A percentile compares a stretch with the other conserved stretches of the same genome.
These are phyloP conservation scores for Sterrhoptilus dennistouni DNA, from an alignment of 2,113 vertebrate species.

Conservation along the genomic window DNA sequence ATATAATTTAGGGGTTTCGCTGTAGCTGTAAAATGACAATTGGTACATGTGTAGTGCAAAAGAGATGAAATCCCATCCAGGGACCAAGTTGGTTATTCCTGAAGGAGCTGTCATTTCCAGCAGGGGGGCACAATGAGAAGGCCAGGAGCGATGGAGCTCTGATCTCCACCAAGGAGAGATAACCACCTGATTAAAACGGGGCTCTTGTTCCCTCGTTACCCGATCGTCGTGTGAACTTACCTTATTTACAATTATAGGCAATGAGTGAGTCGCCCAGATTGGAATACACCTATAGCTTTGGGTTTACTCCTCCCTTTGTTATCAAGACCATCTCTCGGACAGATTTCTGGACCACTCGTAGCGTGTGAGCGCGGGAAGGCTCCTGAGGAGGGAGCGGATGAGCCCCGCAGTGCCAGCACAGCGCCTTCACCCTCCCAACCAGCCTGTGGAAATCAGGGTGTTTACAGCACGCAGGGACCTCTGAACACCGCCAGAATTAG, in stretches of 20 bases:
- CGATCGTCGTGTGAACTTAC: constrained; percentile 91
- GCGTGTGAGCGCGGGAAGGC: background rate
- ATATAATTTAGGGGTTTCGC: constrained; percentile 53
- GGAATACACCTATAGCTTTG: constrained; percentile 26
- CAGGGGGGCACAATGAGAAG: constrained; percentile 69
- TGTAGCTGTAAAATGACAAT: constrained; percentile 50
- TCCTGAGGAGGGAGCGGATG: background rate
- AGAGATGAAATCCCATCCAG: constrained; percentile 86
- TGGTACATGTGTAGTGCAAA: constrained; percentile 68
- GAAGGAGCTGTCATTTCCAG: constrained; percentile 85
- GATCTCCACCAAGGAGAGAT: constrained; percentile 87
- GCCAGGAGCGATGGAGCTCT: constrained; percentile 80
- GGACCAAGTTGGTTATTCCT: constrained; percentile 73
- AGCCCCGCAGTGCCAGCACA: accelerated
- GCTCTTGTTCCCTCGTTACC: constrained; percentile 87
- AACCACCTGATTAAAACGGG: constrained; percentile 89
- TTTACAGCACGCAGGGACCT: background rate
- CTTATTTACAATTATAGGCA: constrained; percentile 85
- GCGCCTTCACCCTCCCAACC: accelerated
- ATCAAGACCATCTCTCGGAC: background rate
- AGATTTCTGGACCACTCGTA: background rate
- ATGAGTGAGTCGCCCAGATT: constrained; percentile 64
- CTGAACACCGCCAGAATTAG: background rate
- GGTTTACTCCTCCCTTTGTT: background rate
- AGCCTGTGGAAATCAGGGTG: background rate